phyloP scores from a whole-genome alignment of 1,140 invertebrate genomes.

The Cardiocondyla obscurior region DNA sequence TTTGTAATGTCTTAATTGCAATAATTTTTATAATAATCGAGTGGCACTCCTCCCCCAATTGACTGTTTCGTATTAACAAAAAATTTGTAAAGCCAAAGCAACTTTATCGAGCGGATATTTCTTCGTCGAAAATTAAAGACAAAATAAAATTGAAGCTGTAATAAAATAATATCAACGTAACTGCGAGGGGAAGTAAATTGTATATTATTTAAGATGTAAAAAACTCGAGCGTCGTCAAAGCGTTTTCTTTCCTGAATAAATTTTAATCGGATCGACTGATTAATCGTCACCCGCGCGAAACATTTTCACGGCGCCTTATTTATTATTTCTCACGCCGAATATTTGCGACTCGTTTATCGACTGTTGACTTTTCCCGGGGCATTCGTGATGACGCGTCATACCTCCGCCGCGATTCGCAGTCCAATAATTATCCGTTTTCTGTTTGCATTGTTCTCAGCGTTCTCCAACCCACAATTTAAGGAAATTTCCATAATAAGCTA shows the following conservation, averaged over 20 bases:
- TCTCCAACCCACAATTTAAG: conserved; percentile 71
- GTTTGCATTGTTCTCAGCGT: conserved; percentile 74
- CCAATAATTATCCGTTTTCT: conserved; percentile 77
- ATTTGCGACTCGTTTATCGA: conserved; percentile 42
- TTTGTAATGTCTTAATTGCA: too few species aligned
- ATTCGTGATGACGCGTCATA: conserved; percentile 28
- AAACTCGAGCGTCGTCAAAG: neutral
- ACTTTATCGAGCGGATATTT: neutral
- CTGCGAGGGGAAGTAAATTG: neutral
- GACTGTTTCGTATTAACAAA: neutral
- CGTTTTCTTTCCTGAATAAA: neutral
- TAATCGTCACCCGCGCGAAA: conserved; percentile 24
- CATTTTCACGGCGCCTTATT: conserved; percentile 4
- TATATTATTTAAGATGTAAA: conserved; percentile 2
- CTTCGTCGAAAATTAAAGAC: neutral
- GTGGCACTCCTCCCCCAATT: neutral
- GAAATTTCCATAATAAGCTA: conserved; percentile 77
- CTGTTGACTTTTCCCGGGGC: conserved; percentile 45
- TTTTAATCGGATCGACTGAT: conserved; percentile 23
- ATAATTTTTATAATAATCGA: neutral
- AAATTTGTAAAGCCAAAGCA: neutral
- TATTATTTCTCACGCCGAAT: conserved; percentile 35
- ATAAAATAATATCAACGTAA: neutral
- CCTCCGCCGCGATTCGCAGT: conserved; percentile 63
- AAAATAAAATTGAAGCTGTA: neutral